Evolutionary conservation across 2,888 invertebrate species (phyloP).

Genomic region (Clostera curtula): DNA sequence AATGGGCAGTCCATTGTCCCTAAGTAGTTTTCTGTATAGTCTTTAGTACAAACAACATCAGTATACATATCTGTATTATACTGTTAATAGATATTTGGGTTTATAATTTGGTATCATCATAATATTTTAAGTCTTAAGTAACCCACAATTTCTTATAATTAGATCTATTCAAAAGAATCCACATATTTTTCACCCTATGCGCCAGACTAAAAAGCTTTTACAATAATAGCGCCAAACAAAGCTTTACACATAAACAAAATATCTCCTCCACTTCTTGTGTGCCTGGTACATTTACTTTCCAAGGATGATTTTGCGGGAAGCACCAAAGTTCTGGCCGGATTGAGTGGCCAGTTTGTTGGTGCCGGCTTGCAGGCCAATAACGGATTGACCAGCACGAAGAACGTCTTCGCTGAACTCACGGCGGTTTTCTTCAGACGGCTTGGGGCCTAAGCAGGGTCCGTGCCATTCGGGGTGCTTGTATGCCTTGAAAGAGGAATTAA

Average conservation of each 20-base stretch:
- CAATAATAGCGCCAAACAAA: not conserved
- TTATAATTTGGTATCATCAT: no score
- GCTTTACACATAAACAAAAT: conserved; percentile 2
- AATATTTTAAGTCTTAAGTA: no score
- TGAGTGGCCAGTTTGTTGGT: conserved; percentile 89
- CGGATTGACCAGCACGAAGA: conserved; percentile 85
- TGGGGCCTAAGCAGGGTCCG: conserved; percentile 88
- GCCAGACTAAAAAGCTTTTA: no score
- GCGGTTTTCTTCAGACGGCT: conserved; percentile 88
- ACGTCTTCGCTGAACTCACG: conserved; percentile 88
- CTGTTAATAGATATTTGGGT: no score
- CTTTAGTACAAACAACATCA: no score
- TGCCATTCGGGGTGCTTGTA: conserved; percentile 90
- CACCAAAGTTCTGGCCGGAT: conserved; percentile 91
- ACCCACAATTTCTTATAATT: no score
- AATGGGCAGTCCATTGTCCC: no score
- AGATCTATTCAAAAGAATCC: no score
- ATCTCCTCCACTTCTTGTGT: conserved; percentile 6
- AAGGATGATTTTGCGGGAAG: conserved; percentile 85
- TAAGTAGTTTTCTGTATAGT: no score
- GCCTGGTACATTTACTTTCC: conserved; percentile 75
- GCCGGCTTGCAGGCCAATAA: conserved; percentile 92
- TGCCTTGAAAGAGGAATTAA: conserved; percentile 61
- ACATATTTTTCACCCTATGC: no score
- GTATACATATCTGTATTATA: no score